Evolutionary conservation across 2,888 invertebrate genomes (phyloP).

Genomic region (Xestia xanthographa): DNA sequence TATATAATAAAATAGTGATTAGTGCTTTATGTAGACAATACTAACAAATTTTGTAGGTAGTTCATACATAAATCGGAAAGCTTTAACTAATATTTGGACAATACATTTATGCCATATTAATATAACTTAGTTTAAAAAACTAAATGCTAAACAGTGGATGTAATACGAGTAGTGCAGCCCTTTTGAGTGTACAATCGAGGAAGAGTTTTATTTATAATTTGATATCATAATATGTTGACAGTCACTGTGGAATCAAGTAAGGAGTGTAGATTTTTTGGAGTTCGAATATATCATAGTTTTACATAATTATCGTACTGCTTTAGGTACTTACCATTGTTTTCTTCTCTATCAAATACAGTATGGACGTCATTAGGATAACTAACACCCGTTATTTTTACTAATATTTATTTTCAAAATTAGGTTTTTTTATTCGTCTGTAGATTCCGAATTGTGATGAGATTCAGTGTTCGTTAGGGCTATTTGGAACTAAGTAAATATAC

Average conservation of each 20-base stretch:
- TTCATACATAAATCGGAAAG: conserved; percentile 78
- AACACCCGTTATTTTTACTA: conserved; percentile 28
- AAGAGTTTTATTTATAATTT: conserved; percentile 67
- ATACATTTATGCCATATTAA: conserved; percentile 82
- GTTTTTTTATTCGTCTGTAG: background rate
- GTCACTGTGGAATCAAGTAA: conserved; percentile 58
- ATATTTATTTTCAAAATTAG: background rate
- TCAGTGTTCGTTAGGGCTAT: background rate
- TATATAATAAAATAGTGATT: conserved; percentile 62
- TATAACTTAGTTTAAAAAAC: conserved; percentile 73
- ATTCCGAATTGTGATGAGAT: background rate
- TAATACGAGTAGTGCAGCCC: conserved; percentile 46
- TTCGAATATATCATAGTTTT: conserved; percentile 34
- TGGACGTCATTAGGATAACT: conserved; percentile 27
- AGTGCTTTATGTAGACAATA: conserved; percentile 71
- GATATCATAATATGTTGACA: conserved; percentile 71
- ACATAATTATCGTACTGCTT: conserved; percentile 1
- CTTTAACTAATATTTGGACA: conserved; percentile 85
- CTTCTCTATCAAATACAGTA: background rate
- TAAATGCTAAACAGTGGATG: conserved; percentile 60
- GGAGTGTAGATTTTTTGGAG: conserved; percentile 41
- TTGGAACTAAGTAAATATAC: background rate
- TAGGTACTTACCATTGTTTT: conserved; percentile 15
- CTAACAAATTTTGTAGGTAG: conserved; percentile 71
- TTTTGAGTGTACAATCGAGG: conserved; percentile 61